phyloP scores from a whole-genome alignment of 2,113 vertebrate genomes.

The Cottus gobio region DNA sequence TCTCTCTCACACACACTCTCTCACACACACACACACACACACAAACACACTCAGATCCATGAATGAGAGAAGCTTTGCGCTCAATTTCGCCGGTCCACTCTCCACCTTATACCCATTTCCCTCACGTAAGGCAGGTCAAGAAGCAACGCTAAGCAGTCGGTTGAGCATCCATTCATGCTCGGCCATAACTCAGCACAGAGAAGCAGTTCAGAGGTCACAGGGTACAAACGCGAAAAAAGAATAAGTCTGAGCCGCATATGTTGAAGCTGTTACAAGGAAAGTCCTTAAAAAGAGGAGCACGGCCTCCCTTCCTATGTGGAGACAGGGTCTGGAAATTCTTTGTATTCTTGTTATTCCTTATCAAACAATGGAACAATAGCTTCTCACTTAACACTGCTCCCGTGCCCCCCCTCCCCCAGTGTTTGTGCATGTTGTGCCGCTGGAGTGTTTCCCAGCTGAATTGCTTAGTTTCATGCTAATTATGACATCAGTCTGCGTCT shows the following conservation, averaged over 20 bases:
- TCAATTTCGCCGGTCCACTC: slow-evolving; percentile 3
- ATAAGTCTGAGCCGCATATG: slow-evolving; percentile 29
- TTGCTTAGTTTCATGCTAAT: slow-evolving; percentile 39
- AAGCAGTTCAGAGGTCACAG: slow-evolving; percentile 45
- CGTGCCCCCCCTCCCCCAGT: slow-evolving; percentile 18
- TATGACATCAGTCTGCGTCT: slow-evolving; percentile 32
- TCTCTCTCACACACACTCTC: slow-evolving; percentile 23
- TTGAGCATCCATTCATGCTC: slow-evolving; percentile 45
- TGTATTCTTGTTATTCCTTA: slow-evolving; percentile 82
- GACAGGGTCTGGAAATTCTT: slow-evolving; percentile 79
- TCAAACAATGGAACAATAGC: slow-evolving; percentile 86
- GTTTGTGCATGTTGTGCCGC: slow-evolving; percentile 43
- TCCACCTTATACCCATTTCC: slow-evolving; percentile 42
- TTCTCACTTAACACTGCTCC: slow-evolving; percentile 64
- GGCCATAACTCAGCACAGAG: slow-evolving; percentile 38
- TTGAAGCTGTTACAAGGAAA: slow-evolving; percentile 59
- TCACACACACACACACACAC: slow-evolving; percentile 22
- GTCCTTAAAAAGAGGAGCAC: slow-evolving; percentile 67
- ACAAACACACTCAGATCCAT: slow-evolving; percentile 16
- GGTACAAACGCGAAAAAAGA: slow-evolving; percentile 35
- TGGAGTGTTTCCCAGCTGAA: slow-evolving; percentile 27
- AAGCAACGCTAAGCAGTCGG: slow-evolving; percentile 38
- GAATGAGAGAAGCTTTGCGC: slow-evolving; percentile 22
- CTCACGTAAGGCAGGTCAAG: slow-evolving; percentile 52
- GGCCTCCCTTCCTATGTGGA: slow-evolving; percentile 75